Percentiles rank a stretch among this genome's conserved stretches.
phyloP scores from a whole-genome alignment of 1,140 invertebrate genomes.

The Microvelia longipes region DNA sequence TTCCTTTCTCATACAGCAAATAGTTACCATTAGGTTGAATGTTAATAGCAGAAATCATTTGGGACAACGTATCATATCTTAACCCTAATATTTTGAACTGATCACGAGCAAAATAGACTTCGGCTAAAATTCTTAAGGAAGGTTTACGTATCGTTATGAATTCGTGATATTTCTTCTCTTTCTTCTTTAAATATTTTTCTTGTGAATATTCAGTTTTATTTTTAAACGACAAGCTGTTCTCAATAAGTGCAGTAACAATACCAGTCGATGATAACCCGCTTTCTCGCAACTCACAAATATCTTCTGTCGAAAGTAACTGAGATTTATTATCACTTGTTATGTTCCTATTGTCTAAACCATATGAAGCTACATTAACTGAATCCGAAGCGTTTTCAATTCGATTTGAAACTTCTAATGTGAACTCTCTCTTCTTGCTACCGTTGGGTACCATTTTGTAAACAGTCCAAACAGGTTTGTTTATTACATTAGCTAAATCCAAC shows the following conservation, averaged over 20 bases:
- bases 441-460: constrained; percentile 61
- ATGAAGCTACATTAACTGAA: constrained; percentile 29
- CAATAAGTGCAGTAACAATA: constrained; percentile 71
- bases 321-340: constrained; percentile 71
- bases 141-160: constrained; percentile 59
- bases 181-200: constrained; percentile 87
- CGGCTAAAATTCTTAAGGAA: constrained; percentile 51
- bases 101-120: constrained; percentile 64
- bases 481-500: constrained; percentile 48
- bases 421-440: constrained; percentile 39
- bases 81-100: constrained; percentile 60
- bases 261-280: constrained; percentile 58
- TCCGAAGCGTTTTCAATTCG: constrained; percentile 31
- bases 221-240: constrained; percentile 73
- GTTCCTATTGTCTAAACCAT: constrained; percentile 66
- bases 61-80: constrained; percentile 69
- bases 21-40: constrained; percentile 60
- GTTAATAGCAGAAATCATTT: constrained; percentile 60
- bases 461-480: constrained; percentile 57
- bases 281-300: constrained; percentile 61
- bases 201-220: constrained; percentile 83
- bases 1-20: constrained; percentile 74
- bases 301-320: constrained; percentile 64
- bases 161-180: constrained; percentile 78
- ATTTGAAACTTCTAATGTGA: constrained; percentile 37